Evolutionary conservation across 2,113 vertebrate genomes (phyloP).

Genomic region (Arothron firmamentum): DNA sequence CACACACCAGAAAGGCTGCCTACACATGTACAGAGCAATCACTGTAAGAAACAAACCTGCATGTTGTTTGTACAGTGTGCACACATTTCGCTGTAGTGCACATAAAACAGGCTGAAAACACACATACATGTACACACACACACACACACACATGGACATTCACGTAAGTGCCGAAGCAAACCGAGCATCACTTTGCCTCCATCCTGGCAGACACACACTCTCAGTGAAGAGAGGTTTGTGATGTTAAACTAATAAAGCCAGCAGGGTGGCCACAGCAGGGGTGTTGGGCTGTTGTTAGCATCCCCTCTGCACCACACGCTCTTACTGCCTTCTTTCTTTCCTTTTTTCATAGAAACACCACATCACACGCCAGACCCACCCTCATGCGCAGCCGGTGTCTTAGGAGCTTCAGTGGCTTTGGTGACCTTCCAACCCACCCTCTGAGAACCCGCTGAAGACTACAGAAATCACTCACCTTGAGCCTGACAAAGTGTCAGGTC

Average conservation of each 20-base stretch:
- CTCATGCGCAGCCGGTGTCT: conserved; percentile 27
- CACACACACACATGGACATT: conserved; percentile 9
- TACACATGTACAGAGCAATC: neutral
- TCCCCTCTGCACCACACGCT: conserved; percentile 39
- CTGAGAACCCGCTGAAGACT: conserved; percentile 48
- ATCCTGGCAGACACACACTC: conserved; percentile 42
- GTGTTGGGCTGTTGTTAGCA: conserved; percentile 52
- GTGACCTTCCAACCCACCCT: conserved; percentile 43
- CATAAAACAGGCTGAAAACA: conserved; percentile 18
- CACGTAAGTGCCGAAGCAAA: conserved; percentile 13
- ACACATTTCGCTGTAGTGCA: conserved; percentile 10
- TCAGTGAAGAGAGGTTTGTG: conserved; percentile 48
- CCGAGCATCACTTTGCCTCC: conserved; percentile 35
- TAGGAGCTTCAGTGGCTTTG: conserved; percentile 19
- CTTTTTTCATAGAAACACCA: conserved; percentile 6
- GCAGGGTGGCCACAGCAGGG: conserved; percentile 57
- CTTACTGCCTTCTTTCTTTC: conserved; percentile 8
- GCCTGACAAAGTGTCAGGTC: conserved; percentile 33
- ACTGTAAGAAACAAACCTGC: neutral
- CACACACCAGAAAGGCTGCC: neutral
- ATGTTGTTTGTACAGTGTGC: conserved; percentile 6
- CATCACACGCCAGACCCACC: conserved; percentile 14
- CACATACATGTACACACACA: neutral
- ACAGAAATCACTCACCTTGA: conserved; percentile 37
- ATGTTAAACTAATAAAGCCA: conserved; percentile 67